Base-by-base conservation (phyloP, 2,113 vertebrate genomes). In the Hippocampus mohnikei region DNA sequence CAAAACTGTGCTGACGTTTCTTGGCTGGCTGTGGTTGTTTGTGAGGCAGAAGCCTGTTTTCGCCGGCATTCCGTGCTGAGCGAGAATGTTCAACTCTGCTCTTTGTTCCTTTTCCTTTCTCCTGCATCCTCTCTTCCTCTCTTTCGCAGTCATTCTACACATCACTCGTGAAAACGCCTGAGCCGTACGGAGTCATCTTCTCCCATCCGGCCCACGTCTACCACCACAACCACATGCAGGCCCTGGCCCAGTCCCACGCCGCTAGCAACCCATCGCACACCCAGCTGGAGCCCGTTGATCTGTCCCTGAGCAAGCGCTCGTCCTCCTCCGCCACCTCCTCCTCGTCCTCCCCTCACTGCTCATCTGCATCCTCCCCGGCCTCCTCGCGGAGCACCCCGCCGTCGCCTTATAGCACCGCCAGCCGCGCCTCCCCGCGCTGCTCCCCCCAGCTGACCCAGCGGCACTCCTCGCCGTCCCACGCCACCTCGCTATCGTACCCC, bases 231-330 rank as follows among this genome's bases (percentile, higher is more conserved):
- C 85, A 80, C 82, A 78, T 82, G 71, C 80, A 78, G 44, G 16
- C 84, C 74, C 83, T 87, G 67, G 3, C 77, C 75, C 79, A 76
- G 72, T 66, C 83, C 10, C 83, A 72, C 66, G 83, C 0, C 88
- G 93, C 83, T 79, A 89, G 85, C 85, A 91, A 69, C 88, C 92
- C 9, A 85, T 82, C 79, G 0, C 92, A 93, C 66, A 88, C 94
- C 71, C 97, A 98, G 91, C 73, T 95, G 85, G 97, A 98, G 85
- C 97, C 97, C 0, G 96, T 99, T 66, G 97, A 99, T 80, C 94
- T 99, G 67, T 97, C 97, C 0, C 87, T 97, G 83, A 96, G 94
- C 91, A 98, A 96, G 85, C 93, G 94, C 27, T 90, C 92, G 59
- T 96, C 97, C 0, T 93, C 67, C 46, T 96, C 96, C 0, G 93